Conservation (phyloP, 2,797 vertebrate genomes). For the Ambastaia sidthimunki region DNA sequence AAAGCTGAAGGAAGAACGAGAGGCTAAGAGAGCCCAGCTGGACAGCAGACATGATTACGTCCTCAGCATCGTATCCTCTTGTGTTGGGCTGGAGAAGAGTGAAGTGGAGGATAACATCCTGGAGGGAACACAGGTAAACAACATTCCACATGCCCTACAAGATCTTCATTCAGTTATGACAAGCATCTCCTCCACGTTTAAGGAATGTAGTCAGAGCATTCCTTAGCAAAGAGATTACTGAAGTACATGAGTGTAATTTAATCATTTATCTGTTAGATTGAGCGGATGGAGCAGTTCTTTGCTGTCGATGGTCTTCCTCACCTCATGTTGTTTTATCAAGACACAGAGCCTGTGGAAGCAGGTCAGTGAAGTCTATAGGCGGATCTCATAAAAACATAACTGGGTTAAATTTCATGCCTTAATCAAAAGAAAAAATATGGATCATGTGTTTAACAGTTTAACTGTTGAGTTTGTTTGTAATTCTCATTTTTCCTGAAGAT, state of each 20-base stretch:
- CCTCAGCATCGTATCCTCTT: conserved; percentile 85
- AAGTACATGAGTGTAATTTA: neutral
- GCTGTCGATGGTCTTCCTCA: conserved; percentile 80
- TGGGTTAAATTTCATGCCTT: neutral
- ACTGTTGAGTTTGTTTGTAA: too few relatives aligned
- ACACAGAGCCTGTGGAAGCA: conserved; percentile 77
- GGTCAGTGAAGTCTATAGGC: conserved; percentile 70
- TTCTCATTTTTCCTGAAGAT: too few relatives aligned
- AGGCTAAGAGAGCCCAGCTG: conserved; percentile 85
- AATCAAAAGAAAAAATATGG: neutral
- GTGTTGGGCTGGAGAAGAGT: conserved; percentile 82
- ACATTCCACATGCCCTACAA: neutral
- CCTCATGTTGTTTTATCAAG: conserved; percentile 92
- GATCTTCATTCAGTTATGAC: neutral
- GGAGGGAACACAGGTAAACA: conserved; percentile 88
- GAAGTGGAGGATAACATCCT: conserved; percentile 91
- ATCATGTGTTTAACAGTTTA: neutral
- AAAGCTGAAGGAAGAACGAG: conserved; percentile 92
- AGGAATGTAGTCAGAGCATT: neutral
- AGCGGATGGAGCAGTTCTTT: conserved; percentile 89
- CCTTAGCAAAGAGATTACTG: neutral
- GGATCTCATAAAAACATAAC: neutral
- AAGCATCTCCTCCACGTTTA: neutral
- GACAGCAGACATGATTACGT: conserved; percentile 91
- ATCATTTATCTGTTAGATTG: conserved; percentile 77